phyloP scores from a whole-genome alignment of 2,888 invertebrate genomes.

The Aspidiotus rigidus region DNA sequence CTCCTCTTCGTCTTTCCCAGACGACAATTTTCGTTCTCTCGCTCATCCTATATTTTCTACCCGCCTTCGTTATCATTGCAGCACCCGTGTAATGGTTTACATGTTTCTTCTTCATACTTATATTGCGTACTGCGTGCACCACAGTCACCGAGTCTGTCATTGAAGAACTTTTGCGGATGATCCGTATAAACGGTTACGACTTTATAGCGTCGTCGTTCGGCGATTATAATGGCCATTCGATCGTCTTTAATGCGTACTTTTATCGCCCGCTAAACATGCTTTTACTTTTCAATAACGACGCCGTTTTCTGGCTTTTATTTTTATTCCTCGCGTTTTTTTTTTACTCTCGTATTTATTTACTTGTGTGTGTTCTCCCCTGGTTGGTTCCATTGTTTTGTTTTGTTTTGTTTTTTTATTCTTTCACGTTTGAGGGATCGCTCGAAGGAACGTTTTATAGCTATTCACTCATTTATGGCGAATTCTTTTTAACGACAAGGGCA shows the following conservation, averaged over 20 bases:
- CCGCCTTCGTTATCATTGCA: background rate
- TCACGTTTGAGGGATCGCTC: no score
- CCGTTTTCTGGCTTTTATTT: slow-evolving; percentile 8
- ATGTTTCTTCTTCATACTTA: no score
- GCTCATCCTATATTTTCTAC: background rate
- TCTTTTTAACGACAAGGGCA: no score
- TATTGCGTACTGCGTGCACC: background rate
- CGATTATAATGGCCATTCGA: slow-evolving; percentile 30
- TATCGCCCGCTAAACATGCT: slow-evolving; percentile 31
- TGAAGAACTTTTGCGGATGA: slow-evolving; percentile 24
- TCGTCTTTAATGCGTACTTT: slow-evolving; percentile 30
- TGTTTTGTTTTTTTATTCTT: no score
- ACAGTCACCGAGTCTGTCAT: slow-evolving; percentile 12
- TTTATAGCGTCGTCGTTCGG: slow-evolving; percentile 28
- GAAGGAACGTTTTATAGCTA: no score
- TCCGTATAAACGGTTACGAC: slow-evolving; percentile 30
- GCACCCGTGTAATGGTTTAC: no score
- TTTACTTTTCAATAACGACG: slow-evolving; percentile 30
- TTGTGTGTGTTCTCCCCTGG: no score
- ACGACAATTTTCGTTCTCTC: background rate
- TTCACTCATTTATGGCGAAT: no score
- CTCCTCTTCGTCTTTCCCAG: background rate
- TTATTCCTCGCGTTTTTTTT: background rate
- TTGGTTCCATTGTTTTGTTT: no score
- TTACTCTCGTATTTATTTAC: background rate